Evolutionary conservation across 2,113 vertebrate genomes (phyloP), one percentile per base, ranked within the genome.

Genomic region (Clinocottus analis): DNA sequence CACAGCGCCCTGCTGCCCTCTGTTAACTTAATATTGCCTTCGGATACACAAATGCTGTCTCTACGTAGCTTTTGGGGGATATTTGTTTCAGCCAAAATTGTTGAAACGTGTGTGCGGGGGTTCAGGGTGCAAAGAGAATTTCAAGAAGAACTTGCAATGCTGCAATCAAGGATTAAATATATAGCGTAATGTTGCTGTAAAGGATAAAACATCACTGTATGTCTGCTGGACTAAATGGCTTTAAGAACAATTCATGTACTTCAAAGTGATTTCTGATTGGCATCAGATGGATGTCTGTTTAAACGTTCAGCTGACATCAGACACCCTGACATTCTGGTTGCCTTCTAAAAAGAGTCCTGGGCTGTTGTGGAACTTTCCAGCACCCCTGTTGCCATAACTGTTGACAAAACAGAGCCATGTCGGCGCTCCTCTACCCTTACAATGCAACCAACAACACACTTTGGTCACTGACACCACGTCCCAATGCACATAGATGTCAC

Each of bases 301-400:
- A 75, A 49, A 29, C 49, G 49, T 81, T 81, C 25, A 76, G 62
- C n/a, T 75, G 70, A 76, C 80, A 71, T 67, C 19, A 55, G 59
- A 80, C 67, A 39, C 37, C 75, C 65, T 87, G 85, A 84, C 73
- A 81, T 91, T 76, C 69, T 65, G 56, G 51, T 65, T 76, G 51
- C 31, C 64, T 41, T 31, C 75, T 74, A 71, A 86, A 59, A 62
- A 63, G 74, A 72, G 78, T 72, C 77, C 12, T 27, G 9, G 62
- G 59, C 61, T 84, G 68, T 79, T 85, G 31, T 92, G 91, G 90
- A 94, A 92, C 87, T 91, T 94, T 94, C 86, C 91, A 90, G 77
- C 68, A 37, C 39, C 89, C 89, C 85, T 85, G 67, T 86, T 88
- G 59, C 63, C 23, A 10, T 0, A n/a, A 0, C 56, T 93, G 88